A percentile compares a stretch with the other conserved stretches of the same genome.
These are phyloP conservation scores for Rhinichthys klamathensis DNA, from an alignment of 2,113 vertebrate species.

Conservation along the genomic window DNA sequence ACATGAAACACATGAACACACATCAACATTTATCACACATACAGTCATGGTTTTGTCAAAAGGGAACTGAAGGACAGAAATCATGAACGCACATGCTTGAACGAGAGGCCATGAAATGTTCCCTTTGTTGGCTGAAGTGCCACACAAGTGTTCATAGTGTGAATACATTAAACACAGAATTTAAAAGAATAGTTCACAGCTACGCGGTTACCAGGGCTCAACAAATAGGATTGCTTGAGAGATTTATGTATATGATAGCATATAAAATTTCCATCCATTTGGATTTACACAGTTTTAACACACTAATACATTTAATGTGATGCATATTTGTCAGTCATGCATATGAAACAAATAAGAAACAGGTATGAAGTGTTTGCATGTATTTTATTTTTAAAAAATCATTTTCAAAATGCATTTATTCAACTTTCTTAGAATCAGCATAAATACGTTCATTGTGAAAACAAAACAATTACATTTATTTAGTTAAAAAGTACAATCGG, in stretches of 20 bases:
- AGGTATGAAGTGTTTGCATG: neutral
- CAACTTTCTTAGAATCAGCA: neutral
- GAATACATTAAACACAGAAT: neutral
- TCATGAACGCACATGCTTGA: neutral
- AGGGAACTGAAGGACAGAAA: conserved; percentile 3
- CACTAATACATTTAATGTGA: too few species aligned
- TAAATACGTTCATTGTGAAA: neutral
- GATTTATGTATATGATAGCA: too few species aligned
- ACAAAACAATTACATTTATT: too few species aligned
- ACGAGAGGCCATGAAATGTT: neutral
- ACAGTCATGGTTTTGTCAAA: neutral
- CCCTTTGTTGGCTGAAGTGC: neutral
- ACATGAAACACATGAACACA: neutral
- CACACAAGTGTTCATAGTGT: neutral
- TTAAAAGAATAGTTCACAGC: neutral
- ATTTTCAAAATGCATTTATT: neutral
- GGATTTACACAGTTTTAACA: too few species aligned
- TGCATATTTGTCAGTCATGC: too few species aligned
- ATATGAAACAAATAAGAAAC: too few species aligned
- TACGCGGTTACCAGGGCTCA: neutral
- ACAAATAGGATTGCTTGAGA: too few species aligned
- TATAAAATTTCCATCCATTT: too few species aligned
- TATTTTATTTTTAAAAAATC: too few species aligned
- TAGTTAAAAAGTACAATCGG: too few species aligned
- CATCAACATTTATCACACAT: neutral